phyloP scores from a whole-genome alignment of 53 echinoderm and acorn worm species.

The Astropecten irregularis region DNA sequence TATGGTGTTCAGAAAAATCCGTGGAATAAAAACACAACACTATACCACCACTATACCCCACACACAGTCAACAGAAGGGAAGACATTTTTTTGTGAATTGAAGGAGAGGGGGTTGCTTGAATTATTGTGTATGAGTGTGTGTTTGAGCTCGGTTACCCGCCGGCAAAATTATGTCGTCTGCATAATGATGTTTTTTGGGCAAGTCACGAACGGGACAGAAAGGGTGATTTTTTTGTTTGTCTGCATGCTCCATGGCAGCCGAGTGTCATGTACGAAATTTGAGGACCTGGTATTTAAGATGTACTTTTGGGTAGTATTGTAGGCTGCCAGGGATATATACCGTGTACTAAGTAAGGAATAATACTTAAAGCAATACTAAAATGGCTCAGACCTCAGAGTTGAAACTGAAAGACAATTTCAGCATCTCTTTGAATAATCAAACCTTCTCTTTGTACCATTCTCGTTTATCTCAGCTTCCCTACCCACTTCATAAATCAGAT shows the following conservation, averaged over 20 bases:
- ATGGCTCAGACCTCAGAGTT: too few species aligned
- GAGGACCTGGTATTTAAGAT: constrained; percentile 27
- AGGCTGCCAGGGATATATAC: not conserved
- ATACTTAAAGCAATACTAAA: too few species aligned
- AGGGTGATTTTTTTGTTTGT: not conserved
- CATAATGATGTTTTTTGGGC: constrained; percentile 42
- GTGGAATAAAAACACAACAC: not conserved
- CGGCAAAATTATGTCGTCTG: constrained; percentile 51
- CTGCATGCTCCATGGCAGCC: not conserved
- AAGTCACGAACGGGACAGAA: constrained; percentile 12
- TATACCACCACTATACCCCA: not conserved
- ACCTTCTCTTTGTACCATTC: too few species aligned
- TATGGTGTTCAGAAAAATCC: not conserved
- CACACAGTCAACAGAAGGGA: not conserved
- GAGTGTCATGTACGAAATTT: constrained; percentile 20
- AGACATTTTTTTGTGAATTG: not conserved
- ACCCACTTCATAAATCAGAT: too few species aligned
- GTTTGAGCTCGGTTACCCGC: constrained; percentile 22
- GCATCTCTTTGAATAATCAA: too few species aligned
- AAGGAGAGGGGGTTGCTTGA: too few species aligned
- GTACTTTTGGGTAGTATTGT: not conserved
- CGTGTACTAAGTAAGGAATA: too few species aligned
- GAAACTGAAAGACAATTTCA: too few species aligned
- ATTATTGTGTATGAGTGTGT: constrained; percentile 28
- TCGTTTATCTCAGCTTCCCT: too few species aligned